These are phyloP conservation scores for Ophion costatus DNA, from an alignment of 2,888 invertebrate genomes.

Conservation along the genomic window DNA sequence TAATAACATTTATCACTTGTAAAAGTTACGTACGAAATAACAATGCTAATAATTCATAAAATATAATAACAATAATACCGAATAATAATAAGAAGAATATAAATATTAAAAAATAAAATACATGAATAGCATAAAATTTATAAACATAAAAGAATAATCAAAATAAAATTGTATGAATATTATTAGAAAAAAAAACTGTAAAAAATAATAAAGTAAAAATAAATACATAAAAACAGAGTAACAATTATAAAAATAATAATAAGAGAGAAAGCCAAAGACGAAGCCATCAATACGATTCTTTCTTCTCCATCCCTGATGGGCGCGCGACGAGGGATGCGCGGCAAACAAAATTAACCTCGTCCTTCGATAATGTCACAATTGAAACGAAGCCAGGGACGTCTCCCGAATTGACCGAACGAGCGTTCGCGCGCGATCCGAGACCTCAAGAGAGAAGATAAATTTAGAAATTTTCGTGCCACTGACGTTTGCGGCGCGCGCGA, in stretches of 20 bases:
- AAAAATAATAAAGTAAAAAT: neutral
- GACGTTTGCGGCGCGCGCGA: neutral
- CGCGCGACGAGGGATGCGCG: conserved; percentile 1
- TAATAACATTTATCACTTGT: too few species aligned
- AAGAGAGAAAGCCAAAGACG: neutral
- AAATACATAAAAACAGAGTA: neutral
- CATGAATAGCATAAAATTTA: neutral
- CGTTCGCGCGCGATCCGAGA: conserved; percentile 33
- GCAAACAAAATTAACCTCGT: conserved; percentile 61
- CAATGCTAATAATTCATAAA: too few species aligned
- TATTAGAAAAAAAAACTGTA: too few species aligned
- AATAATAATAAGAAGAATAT: conserved; percentile 13
- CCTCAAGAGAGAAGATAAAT: conserved; percentile 40
- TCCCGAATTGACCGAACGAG: conserved; percentile 40
- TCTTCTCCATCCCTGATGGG: neutral
- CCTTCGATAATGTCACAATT: conserved; percentile 63
- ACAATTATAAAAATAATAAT: neutral
- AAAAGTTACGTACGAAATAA: too few species aligned
- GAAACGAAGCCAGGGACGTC: conserved; percentile 65
- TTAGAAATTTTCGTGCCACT: conserved; percentile 27
- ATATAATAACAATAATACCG: too few species aligned
- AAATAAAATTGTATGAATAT: neutral
- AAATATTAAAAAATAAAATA: neutral
- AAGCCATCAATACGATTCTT: neutral
- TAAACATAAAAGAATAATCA: neutral